Percentiles rank a stretch among this genome's conserved stretches.
These are phyloP conservation scores for cat (Felis catus) DNA, from an alignment of 2,113 vertebrate species.

Conservation along the genomic window DNA sequence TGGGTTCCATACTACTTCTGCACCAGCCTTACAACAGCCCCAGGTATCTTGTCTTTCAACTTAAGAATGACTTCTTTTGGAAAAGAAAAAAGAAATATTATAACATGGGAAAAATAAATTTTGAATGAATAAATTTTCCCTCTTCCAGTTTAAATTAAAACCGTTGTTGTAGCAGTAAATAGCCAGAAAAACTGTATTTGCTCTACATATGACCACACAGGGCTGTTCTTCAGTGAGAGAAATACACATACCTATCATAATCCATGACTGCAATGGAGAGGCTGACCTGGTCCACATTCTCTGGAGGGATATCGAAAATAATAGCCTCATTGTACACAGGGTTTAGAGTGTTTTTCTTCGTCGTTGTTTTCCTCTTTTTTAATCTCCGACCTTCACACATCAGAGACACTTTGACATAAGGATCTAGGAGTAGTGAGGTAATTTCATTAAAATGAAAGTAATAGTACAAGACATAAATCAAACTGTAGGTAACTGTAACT, in stretches of 20 bases:
- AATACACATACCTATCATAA: constrained; percentile 92
- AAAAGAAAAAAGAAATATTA: not conserved
- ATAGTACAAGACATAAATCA: not conserved
- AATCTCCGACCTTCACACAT: constrained; percentile 96
- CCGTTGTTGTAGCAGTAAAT: not conserved
- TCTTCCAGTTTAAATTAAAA: not conserved
- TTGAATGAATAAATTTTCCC: not conserved
- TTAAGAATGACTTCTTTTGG: not conserved
- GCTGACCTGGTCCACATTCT: constrained; percentile 99
- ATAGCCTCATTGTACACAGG: constrained; percentile 98
- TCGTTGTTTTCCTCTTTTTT: constrained; percentile 98
- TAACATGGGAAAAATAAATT: not conserved
- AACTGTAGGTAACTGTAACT: not conserved
- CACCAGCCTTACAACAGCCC: not conserved
- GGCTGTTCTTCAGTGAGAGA: not conserved
- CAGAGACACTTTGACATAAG: constrained; percentile 97
- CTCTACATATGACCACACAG: no score
- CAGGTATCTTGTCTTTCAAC: not conserved
- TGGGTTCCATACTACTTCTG: not conserved
- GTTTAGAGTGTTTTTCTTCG: constrained; percentile 96
- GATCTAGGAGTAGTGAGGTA: constrained; percentile 86
- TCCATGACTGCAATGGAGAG: constrained; percentile 98
- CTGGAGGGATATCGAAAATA: constrained; percentile 98
- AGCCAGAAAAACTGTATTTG: not conserved
- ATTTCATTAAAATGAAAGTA: not conserved